Percentiles rank a stretch among this genome's conserved stretches.
phyloP scores from a whole-genome alignment of 2,888 invertebrate species.

The Ganaspis brasiliensis region DNA sequence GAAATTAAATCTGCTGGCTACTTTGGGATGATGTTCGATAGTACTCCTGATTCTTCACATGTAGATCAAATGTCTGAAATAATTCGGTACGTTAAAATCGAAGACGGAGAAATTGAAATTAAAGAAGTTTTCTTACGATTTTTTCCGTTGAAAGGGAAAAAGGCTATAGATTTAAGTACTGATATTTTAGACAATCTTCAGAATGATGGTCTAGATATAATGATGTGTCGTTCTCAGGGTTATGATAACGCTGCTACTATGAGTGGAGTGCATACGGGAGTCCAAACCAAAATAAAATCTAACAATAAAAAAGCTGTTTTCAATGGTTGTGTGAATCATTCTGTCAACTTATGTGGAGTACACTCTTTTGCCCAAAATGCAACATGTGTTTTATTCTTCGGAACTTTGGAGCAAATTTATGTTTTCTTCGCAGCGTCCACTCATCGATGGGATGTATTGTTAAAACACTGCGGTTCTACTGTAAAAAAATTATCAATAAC shows the following conservation, averaged over 20 bases:
- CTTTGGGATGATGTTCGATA: slow-evolving; percentile 40
- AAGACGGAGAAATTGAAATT: slow-evolving; percentile 33
- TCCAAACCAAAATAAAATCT: background rate
- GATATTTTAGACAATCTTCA: slow-evolving; percentile 28
- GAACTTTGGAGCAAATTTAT: slow-evolving; percentile 8
- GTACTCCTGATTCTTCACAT: slow-evolving; percentile 46
- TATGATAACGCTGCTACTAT: slow-evolving; percentile 58
- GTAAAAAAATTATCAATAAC: slow-evolving; percentile 15
- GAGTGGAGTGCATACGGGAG: background rate
- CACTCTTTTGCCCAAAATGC: slow-evolving; percentile 8
- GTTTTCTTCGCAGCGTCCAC: background rate
- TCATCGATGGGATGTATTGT: slow-evolving; percentile 2
- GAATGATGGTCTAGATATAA: slow-evolving; percentile 6
- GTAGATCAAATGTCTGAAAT: slow-evolving; percentile 49
- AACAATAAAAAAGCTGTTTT: slow-evolving; percentile 5
- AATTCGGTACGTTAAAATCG: slow-evolving; percentile 45
- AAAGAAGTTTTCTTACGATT: slow-evolving; percentile 46
- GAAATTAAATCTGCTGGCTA: slow-evolving; percentile 3
- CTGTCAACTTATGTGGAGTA: slow-evolving; percentile 1
- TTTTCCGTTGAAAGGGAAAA: slow-evolving; percentile 45
- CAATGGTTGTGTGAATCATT: slow-evolving; percentile 1
- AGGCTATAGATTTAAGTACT: slow-evolving; percentile 12
- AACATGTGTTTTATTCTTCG: slow-evolving; percentile 3
- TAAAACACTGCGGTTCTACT: background rate
- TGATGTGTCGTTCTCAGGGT: slow-evolving; percentile 58